Evolutionary conservation across 2,888 invertebrate genomes (phyloP).

Genomic region (Rosalia funebris): DNA sequence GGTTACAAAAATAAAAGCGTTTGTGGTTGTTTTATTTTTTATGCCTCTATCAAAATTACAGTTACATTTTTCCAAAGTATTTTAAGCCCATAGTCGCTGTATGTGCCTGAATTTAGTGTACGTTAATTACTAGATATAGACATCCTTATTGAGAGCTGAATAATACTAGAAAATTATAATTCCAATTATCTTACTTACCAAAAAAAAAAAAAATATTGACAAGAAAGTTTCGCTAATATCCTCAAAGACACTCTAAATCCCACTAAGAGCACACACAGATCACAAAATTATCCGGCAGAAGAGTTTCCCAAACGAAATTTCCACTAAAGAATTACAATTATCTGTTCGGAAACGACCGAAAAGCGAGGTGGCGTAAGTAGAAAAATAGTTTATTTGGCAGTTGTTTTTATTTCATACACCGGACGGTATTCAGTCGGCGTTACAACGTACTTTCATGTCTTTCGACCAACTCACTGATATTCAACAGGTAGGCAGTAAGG

Average conservation of each 20-base stretch:
- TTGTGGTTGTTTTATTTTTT: too few species aligned
- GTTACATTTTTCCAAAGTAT: too few species aligned
- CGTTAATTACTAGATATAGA: too few species aligned
- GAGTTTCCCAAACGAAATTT: constrained; percentile 7
- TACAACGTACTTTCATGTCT: constrained; percentile 35
- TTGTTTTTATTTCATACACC: constrained; percentile 27
- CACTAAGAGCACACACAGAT: constrained; percentile 21
- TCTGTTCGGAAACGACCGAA: constrained; percentile 1
- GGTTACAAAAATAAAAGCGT: neutral
- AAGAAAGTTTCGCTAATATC: too few species aligned
- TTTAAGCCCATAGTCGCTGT: too few species aligned
- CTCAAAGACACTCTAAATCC: constrained; percentile 6
- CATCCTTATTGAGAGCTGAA: too few species aligned
- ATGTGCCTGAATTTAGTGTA: too few species aligned
- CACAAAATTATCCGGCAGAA: constrained; percentile 8
- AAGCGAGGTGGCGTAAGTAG: neutral
- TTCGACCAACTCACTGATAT: constrained; percentile 37
- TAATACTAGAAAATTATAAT: too few species aligned
- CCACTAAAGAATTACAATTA: neutral
- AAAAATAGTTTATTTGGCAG: constrained; percentile 25
- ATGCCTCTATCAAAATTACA: too few species aligned
- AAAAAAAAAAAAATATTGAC: too few species aligned
- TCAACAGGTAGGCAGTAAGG: constrained; percentile 43
- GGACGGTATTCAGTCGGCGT: constrained; percentile 12
- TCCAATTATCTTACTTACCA: too few species aligned